Conservation (phyloP, 2,888 invertebrate genomes). For the Eristalis pertinax region DNA sequence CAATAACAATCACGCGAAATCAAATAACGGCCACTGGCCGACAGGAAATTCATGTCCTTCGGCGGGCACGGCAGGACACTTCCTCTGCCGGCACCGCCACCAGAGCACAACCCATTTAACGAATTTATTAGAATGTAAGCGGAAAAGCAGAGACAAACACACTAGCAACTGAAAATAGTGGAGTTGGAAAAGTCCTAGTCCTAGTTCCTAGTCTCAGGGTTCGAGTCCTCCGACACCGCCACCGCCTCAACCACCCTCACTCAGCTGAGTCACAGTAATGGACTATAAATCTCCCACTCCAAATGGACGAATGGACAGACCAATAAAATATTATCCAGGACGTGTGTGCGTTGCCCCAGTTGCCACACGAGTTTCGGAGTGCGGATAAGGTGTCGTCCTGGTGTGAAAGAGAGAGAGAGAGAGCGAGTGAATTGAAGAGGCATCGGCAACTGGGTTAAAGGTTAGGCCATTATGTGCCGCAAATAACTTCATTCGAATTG, state of each 20-base stretch:
- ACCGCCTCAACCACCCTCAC: not conserved
- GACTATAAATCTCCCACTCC: constrained; percentile 61
- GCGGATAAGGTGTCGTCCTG: not conserved
- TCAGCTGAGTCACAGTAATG: constrained; percentile 52
- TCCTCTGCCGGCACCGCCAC: not conserved
- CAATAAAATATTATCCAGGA: constrained; percentile 55
- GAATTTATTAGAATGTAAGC: constrained; percentile 37
- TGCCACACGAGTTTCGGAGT: constrained; percentile 16
- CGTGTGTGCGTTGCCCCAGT: constrained; percentile 20
- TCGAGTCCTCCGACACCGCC: not conserved
- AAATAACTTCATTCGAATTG: constrained; percentile 5
- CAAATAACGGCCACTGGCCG: constrained; percentile 38
- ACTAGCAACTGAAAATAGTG: constrained; percentile 45
- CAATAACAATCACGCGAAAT: constrained; percentile 61
- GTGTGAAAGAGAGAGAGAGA: too few relatives aligned
- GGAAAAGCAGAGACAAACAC: constrained; percentile 24
- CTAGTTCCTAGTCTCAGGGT: not conserved
- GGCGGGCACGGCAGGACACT: constrained; percentile 32
- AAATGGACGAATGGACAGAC: constrained; percentile 61
- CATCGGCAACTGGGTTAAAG: not conserved
- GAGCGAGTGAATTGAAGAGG: too few relatives aligned
- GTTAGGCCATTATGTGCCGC: constrained; percentile 22
- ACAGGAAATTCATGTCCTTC: constrained; percentile 50
- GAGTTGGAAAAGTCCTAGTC: not conserved
- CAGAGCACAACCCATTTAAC: constrained; percentile 23